Evolutionary conservation across 2,888 invertebrate species (phyloP), one percentile per base, ranked within the genome.

Genomic region (Electrophaes corylata): DNA sequence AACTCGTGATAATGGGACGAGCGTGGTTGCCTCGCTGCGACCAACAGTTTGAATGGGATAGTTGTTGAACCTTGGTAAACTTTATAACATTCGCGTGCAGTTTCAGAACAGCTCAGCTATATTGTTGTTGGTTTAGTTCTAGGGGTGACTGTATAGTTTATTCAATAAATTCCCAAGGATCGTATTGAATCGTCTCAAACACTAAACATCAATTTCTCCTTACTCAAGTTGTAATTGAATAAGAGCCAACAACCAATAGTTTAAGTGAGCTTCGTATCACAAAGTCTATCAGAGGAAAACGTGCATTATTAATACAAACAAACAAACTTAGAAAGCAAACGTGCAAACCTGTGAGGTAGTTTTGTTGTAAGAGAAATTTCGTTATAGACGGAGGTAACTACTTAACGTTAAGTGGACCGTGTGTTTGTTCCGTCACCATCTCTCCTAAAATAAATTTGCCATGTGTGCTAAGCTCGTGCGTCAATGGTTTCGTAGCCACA

Each of bases 1-100:
- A 66, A 62, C 68, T 64, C 67, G 49, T 49, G 58, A 60, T 66
- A 60, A 60, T 59, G 45, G 48, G 39, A 48, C 43, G 31, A 31
- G 47, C 50, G 35, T 26, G 31, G 26, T 40, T 37, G 44, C 44
- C 46, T 46, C 49, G 31, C 31, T 40, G 40, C 37, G 39, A 53
- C 47, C 33, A 53, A 46, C 53, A 54, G 47, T 54, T 54, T 54
- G 39, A 46, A 23, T 44, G 29, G 44, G 23, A 47, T 46, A 31
- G 19, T 37, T 35, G 47, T 54, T 54, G 14, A 14, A 46, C 52
- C 41, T 50, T 29, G 31, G 20, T 31, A 54, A 54, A 54, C 41
- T 53, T 53, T 48, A 26, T 10, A 54, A 35, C 41, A 26, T 48
- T 54, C 10, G 47, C 35, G 40, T 33, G 19, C 18, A 47, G 47